A percentile compares a stretch with the other conserved stretches of the same genome.
Conservation (phyloP, 2,888 invertebrate genomes). For the Orthosia gracilis region DNA sequence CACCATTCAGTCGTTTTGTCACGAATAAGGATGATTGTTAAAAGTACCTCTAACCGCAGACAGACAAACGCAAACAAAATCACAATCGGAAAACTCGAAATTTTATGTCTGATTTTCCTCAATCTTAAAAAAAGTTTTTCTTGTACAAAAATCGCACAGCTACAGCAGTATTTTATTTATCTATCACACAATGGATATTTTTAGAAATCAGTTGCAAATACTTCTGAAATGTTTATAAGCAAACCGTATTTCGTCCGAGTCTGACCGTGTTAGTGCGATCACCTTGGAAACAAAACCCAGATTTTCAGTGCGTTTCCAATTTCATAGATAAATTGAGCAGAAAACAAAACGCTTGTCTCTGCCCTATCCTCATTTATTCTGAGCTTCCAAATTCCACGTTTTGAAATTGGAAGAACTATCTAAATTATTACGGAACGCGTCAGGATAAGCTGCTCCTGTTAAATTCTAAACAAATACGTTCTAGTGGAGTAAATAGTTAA, state of each 20-base stretch:
- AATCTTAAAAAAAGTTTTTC: neutral
- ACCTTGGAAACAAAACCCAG: conserved; percentile 23
- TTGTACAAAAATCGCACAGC: neutral
- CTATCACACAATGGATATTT: conserved; percentile 1
- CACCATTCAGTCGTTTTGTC: neutral
- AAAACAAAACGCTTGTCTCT: conserved; percentile 9
- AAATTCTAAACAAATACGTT: conserved; percentile 53
- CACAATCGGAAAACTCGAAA: conserved; percentile 15
- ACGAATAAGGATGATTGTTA: conserved; percentile 3
- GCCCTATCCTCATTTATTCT: neutral
- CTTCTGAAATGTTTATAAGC: conserved; percentile 26
- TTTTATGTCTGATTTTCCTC: conserved; percentile 5
- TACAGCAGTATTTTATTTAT: neutral
- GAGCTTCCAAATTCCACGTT: neutral
- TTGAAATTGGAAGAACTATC: conserved; percentile 21
- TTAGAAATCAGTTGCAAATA: conserved; percentile 6
- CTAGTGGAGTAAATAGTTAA: conserved; percentile 23
- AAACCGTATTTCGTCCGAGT: conserved; percentile 26
- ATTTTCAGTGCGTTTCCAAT: conserved; percentile 18
- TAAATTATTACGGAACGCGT: conserved; percentile 3
- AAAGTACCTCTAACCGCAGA: neutral
- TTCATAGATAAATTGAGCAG: neutral
- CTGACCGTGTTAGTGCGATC: conserved; percentile 28
- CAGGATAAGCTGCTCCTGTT: conserved; percentile 52
- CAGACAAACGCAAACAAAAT: neutral